Percentiles rank a stretch among this genome's conserved stretches.
phyloP scores from a whole-genome alignment of 1,140 invertebrate genomes.

The Ladona fulva region DNA sequence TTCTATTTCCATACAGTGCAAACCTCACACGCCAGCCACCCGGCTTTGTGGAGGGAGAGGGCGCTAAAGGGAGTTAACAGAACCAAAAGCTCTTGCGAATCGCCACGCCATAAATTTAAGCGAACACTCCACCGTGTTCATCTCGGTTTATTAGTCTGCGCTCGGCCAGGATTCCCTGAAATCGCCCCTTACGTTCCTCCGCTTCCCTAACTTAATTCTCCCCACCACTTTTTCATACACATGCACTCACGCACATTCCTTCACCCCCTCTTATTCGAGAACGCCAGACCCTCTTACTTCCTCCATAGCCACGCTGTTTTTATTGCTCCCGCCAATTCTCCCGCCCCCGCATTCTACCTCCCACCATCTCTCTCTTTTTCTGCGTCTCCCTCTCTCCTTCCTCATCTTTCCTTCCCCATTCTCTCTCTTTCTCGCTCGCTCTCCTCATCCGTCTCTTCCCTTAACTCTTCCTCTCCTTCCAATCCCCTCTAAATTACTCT shows the following conservation, averaged over 20 bases:
- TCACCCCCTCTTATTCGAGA: not conserved
- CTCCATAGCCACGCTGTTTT: not conserved
- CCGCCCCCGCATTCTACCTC: not conserved
- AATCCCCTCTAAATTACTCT: too few relatives aligned
- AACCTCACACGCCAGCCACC: too few relatives aligned
- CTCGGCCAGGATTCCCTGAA: not conserved
- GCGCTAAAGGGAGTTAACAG: not conserved
- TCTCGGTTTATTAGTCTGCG: constrained; percentile 8
- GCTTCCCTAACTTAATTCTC: too few relatives aligned
- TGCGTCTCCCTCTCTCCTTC: not conserved
- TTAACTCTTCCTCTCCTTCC: too few relatives aligned
- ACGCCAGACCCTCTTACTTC: too few relatives aligned
- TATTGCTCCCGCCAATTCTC: not conserved
- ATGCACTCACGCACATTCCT: not conserved
- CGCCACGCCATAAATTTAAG: not conserved
- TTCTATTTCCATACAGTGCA: too few relatives aligned
- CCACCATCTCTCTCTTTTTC: not conserved
- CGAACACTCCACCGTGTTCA: constrained; percentile 2
- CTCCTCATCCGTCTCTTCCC: too few relatives aligned
- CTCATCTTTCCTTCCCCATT: not conserved
- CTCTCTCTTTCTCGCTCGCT: not conserved
- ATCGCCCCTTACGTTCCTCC: not conserved
- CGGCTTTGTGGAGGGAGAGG: not conserved
- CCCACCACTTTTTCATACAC: not conserved
- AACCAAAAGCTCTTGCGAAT: not conserved